Conservation (phyloP, 1,140 invertebrate genomes). For the Lethocerus indicus region DNA sequence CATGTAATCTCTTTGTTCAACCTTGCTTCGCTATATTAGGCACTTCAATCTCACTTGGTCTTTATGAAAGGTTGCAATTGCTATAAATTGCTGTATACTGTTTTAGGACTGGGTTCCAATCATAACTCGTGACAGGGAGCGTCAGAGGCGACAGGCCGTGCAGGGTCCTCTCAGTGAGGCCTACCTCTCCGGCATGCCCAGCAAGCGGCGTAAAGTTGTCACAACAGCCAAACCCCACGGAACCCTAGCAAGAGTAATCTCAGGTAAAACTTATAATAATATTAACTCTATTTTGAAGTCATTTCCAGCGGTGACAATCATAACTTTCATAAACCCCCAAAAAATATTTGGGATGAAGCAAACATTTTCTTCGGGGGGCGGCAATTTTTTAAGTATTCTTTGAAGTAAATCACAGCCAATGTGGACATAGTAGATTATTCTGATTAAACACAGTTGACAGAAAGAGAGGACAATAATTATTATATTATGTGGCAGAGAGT, state of each 20-base stretch:
- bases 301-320: not conserved
- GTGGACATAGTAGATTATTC: no score
- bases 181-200: constrained; percentile 64
- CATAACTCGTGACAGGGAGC: constrained; percentile 50
- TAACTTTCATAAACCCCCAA: not conserved
- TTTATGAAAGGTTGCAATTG: no score
- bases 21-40: no score
- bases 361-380: not conserved
- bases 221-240: constrained; percentile 18
- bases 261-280: no score
- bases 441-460: no score
- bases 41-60: no score
- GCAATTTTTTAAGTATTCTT: not conserved
- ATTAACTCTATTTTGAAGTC: no score
- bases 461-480: no score
- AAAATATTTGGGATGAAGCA: not conserved
- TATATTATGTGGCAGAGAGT: constrained; percentile 15
- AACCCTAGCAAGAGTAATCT: constrained; percentile 18
- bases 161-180: constrained; percentile 55
- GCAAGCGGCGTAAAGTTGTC: constrained; percentile 58
- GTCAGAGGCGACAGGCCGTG: constrained; percentile 36
- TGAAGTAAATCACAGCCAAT: no score
- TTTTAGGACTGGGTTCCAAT: constrained; percentile 65
- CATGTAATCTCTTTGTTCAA: no score
- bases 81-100: constrained; percentile 8